These are phyloP conservation scores for Tapera naevia DNA, from an alignment of 2,797 vertebrate species.

Conservation along the genomic window DNA sequence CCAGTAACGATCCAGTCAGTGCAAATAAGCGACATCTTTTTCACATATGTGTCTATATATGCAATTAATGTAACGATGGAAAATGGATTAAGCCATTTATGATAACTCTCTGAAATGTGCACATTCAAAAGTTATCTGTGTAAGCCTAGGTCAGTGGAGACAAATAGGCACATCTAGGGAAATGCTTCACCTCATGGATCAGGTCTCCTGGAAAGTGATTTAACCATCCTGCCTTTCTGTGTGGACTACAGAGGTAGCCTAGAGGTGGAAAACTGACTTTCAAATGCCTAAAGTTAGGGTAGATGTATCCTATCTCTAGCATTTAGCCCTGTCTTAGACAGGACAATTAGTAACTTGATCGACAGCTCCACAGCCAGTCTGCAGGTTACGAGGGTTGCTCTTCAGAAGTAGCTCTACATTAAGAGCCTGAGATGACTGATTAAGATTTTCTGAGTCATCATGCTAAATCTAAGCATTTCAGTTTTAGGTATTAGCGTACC, in stretches of 20 bases:
- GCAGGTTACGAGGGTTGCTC: fast-evolving
- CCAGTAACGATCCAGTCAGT: background rate
- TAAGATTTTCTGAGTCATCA: background rate
- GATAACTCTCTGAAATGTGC: background rate
- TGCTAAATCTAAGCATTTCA: background rate
- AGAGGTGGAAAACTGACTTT: background rate
- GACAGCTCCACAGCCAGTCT: background rate
- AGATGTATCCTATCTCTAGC: background rate
- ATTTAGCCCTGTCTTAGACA: background rate
- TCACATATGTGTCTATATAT: background rate
- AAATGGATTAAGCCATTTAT: background rate
- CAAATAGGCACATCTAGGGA: background rate
- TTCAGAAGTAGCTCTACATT: background rate
- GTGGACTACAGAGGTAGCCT: background rate
- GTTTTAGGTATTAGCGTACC: background rate
- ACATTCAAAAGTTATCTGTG: background rate
- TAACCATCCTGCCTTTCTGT: background rate
- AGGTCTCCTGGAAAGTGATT: background rate
- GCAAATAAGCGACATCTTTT: background rate
- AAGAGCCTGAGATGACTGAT: background rate
- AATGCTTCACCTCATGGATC: background rate
- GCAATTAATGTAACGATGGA: background rate
- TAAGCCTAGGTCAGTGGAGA: background rate
- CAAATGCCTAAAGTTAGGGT: background rate
- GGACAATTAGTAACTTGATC: background rate